phyloP scores from a whole-genome alignment of 2,797 vertebrate species.

The Pelochelys cantorii region DNA sequence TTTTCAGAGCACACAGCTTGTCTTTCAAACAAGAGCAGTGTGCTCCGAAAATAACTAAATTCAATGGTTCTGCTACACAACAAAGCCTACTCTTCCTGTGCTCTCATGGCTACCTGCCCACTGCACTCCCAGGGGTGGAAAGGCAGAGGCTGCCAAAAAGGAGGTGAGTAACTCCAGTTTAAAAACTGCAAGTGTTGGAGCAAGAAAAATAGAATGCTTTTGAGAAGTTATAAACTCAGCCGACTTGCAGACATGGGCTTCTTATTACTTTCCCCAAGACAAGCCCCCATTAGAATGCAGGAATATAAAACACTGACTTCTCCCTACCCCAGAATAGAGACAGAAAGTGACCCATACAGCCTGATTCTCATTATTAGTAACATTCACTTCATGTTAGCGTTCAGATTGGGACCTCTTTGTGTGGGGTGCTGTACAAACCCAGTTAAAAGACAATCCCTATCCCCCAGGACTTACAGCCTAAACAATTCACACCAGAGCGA shows the following conservation, averaged over 20 bases:
- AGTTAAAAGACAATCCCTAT: neutral
- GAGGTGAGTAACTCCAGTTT: constrained; percentile 64
- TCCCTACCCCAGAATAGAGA: neutral
- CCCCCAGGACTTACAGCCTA: neutral
- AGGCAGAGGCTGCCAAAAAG: constrained; percentile 50
- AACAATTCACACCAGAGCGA: neutral
- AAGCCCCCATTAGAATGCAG: neutral
- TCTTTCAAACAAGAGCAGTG: constrained; percentile 58
- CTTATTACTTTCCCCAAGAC: neutral
- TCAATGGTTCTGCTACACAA: constrained; percentile 66
- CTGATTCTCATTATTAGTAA: neutral
- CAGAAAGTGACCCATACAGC: neutral
- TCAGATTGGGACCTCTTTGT: neutral
- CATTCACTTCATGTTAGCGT: neutral
- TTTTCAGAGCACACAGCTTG: constrained; percentile 56
- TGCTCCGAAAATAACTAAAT: constrained; percentile 64
- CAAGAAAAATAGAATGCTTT: constrained; percentile 54
- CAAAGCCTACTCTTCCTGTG: constrained; percentile 77
- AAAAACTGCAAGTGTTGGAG: constrained; percentile 54
- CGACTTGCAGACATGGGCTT: accelerated
- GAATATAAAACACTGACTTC: neutral
- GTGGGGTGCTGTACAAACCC: neutral
- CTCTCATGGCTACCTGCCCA: constrained; percentile 70
- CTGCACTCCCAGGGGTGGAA: constrained; percentile 34
- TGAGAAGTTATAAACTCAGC: constrained; percentile 31